Base-by-base conservation (phyloP, 2,797 vertebrate species). In the Scarus forsteni region DNA sequence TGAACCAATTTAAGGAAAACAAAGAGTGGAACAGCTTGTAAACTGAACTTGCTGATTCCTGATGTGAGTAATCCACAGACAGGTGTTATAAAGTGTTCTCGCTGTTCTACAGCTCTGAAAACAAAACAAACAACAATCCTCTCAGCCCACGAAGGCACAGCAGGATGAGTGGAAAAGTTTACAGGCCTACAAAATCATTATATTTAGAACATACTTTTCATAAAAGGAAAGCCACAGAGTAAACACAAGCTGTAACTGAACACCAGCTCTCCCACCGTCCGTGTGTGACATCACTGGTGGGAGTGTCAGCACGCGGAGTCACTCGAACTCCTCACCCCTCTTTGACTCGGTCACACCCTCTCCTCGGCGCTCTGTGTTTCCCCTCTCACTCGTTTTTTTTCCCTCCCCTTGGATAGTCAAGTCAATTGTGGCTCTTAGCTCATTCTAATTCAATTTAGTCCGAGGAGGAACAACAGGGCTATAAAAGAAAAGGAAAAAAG, bases 381-480 rank as follows among this genome's bases (percentile, higher is more conserved):
- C 81, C 64, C 60, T 66, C 80, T 57, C 51, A 1, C 71, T 34
- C 0, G 16, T 66, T 46, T 45, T 67, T 46, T 64, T 60, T 64
- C 36, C 48, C 68, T 48, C 55, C 38, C 46, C 68, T 77, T 55
- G 9, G 65, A 68, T 64, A 81, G 79, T 76, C 75, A 85, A 86
- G 85, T 84, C 82, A 81, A 86, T 89, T 85, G 85, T 76, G 69
- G 77, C 83, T 87, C 84, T 79, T 79, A 81, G 80, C 79, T 92
- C 87, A 75, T 82, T 87, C 63, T 92, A 92, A 94, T 93, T 92
- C 72, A 90, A 92, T 93, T 89, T 90, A 73, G 81, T 87, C 77
- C 2, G 19, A 88, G 76, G 82, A 85, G 75, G 77, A 88, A 89
- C 81, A 81, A 88, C 76, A 50, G 78, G 45, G 67, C 52, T 56